A percentile compares a stretch with the other conserved stretches of the same genome.
phyloP scores from a whole-genome alignment of 2,113 vertebrate species.

The Eurypyga helias region DNA sequence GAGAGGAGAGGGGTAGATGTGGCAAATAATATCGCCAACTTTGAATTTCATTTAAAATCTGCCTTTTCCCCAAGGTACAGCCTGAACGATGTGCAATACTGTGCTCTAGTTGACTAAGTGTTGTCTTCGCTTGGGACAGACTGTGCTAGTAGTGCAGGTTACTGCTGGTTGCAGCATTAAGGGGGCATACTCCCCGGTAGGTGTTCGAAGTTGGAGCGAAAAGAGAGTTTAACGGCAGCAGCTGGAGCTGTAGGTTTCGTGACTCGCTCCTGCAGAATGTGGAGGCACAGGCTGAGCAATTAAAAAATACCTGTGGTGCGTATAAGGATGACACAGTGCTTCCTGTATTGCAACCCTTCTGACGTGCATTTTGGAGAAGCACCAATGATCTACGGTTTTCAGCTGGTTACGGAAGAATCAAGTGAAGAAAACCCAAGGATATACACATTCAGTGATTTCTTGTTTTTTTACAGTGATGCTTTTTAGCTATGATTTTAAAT shows the following conservation, averaged over 20 bases:
- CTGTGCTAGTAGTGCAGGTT: background rate
- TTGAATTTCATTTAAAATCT: background rate
- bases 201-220: background rate
- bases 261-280: background rate
- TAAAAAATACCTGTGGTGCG: background rate
- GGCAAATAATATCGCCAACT: rapidly evolving
- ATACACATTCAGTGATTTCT: background rate
- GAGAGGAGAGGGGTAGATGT: background rate
- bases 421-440: background rate
- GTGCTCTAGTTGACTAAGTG: background rate
- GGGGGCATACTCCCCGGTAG: background rate
- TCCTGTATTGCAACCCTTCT: background rate
- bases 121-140: background rate
- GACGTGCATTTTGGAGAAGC: background rate
- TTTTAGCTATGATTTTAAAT: background rate
- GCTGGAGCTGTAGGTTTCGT: background rate
- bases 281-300: background rate
- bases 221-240: background rate
- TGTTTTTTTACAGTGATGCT: background rate
- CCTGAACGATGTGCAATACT: background rate
- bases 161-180: background rate
- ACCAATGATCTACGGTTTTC: background rate
- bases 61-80: background rate
- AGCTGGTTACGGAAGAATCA: background rate
- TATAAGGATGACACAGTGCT: background rate